Evolutionary conservation across 2,113 vertebrate genomes (phyloP).

Genomic region (Nansenia antarctica): DNA sequence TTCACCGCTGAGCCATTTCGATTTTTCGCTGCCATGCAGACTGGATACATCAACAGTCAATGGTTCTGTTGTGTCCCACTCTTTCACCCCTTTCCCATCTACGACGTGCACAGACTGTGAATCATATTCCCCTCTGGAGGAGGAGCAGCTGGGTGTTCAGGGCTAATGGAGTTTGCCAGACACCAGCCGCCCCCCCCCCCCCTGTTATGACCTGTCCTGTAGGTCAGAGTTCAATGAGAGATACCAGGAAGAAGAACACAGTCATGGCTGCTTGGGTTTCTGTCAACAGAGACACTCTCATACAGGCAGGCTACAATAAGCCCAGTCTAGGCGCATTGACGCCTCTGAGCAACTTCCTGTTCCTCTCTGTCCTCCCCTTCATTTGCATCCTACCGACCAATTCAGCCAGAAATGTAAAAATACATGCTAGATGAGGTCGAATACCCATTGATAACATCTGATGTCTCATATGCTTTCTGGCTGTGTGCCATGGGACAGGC

Average conservation of each 20-base stretch:
- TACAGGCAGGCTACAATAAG: background rate
- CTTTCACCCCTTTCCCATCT: background rate
- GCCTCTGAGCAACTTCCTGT: background rate
- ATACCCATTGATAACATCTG: background rate
- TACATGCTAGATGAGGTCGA: background rate
- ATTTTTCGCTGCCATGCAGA: background rate
- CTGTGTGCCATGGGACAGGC: background rate
- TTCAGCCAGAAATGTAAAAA: background rate
- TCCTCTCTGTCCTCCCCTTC: background rate
- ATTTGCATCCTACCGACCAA: background rate
- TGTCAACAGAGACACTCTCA: background rate
- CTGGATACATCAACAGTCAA: background rate
- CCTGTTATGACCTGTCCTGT: background rate
- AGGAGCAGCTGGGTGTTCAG: background rate
- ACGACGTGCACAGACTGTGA: background rate
- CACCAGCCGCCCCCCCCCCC: background rate
- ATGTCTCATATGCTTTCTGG: background rate
- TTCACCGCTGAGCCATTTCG: background rate
- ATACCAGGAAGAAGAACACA: background rate
- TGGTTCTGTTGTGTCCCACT: background rate
- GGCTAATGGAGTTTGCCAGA: conserved; percentile 3
- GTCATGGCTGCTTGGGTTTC: background rate
- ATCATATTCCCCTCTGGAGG: background rate
- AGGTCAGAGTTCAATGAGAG: background rate
- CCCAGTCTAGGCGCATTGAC: background rate